A percentile compares a stretch with the other conserved stretches of the same genome.
Conservation (phyloP, 2,797 vertebrate species). For the Balearica regulorum region DNA sequence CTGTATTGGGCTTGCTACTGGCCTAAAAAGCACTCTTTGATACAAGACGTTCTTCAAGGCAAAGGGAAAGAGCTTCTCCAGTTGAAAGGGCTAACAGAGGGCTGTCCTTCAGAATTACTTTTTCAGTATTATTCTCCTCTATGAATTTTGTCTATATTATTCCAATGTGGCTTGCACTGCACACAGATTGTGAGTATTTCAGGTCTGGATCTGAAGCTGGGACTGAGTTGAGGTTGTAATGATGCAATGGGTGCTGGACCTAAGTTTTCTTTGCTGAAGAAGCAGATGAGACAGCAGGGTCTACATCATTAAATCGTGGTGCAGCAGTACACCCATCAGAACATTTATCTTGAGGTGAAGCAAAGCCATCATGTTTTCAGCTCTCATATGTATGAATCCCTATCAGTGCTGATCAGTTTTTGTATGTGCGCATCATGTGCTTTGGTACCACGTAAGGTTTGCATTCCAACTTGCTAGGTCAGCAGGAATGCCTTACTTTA, state of each 20-base stretch:
- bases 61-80: background rate
- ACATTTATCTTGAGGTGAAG: background rate
- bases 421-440: background rate
- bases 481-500: background rate
- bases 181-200: background rate
- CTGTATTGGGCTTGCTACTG: background rate
- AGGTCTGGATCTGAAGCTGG: background rate
- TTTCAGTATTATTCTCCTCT: background rate
- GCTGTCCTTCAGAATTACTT: background rate
- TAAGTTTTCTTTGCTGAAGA: background rate
- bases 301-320: background rate
- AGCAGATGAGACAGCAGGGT: background rate
- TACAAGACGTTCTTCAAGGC: background rate
- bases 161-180: fast-evolving
- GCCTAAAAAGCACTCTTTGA: background rate
- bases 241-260: background rate
- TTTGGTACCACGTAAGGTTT: background rate
- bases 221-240: background rate
- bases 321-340: background rate
- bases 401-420: background rate
- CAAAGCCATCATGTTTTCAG: background rate
- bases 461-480: background rate
- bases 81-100: background rate
- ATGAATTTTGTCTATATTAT: background rate
- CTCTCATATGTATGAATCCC: background rate